Evolutionary conservation across 37 sponge, comb jelly and placozoan species (phyloP).

Genomic region (Spongilla lacustris): DNA sequence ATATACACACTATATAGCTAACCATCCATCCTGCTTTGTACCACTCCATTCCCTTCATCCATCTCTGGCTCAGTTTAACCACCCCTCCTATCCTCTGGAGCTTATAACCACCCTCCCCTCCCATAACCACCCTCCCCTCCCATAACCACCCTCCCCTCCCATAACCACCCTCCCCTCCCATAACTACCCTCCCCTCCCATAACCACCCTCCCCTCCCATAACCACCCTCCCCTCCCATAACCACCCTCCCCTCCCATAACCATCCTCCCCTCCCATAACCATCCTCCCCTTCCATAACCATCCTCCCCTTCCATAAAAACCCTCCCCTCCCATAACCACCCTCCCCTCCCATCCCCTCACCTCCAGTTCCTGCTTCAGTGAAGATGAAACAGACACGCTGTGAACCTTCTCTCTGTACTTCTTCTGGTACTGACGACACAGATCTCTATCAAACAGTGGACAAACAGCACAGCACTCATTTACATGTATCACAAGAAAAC

Average conservation of each 20-base stretch:
- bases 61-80: too few species aligned
- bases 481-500: background rate
- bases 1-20: background rate
- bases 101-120: too few species aligned
- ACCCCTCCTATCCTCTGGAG: too few species aligned
- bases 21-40: too few species aligned
- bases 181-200: too few species aligned
- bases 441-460: constrained; percentile 25
- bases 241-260: too few species aligned
- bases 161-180: too few species aligned
- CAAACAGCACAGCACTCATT: background rate
- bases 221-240: too few species aligned
- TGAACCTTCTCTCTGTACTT: constrained; percentile 71
- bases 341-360: constrained; percentile 20
- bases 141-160: too few species aligned
- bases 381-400: constrained; percentile 39
- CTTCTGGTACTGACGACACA: constrained; percentile 34
- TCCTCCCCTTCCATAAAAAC: background rate
- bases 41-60: too few species aligned
- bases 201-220: too few species aligned
- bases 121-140: too few species aligned
- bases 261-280: constrained; percentile 6
- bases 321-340: constrained; percentile 4
- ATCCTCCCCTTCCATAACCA: background rate
- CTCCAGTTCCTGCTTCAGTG: constrained; percentile 63